Conservation (phyloP, 1,140 invertebrate species). For the Scaptomyza hsui region DNA sequence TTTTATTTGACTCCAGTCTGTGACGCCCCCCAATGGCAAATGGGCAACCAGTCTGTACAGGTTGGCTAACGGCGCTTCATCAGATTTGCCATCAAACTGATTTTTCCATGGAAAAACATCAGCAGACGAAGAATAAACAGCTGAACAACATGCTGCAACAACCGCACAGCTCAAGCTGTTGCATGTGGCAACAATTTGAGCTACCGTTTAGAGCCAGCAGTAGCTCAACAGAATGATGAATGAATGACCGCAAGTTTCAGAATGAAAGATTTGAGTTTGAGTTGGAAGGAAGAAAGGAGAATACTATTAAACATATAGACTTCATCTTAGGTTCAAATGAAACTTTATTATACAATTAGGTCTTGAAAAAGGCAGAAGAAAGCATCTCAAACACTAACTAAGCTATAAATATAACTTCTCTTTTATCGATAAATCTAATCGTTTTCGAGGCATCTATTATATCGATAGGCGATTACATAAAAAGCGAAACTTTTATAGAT, state of each 20-base stretch:
- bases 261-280: background rate
- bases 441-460: too few relatives aligned
- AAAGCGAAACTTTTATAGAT: too few relatives aligned
- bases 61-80: slow-evolving; percentile 68
- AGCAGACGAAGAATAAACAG: background rate
- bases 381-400: too few relatives aligned
- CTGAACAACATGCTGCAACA: background rate
- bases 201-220: slow-evolving; percentile 11
- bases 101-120: slow-evolving; percentile 50
- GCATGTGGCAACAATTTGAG: slow-evolving; percentile 7
- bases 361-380: too few relatives aligned
- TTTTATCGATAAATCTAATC: too few relatives aligned
- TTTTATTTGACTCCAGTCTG: slow-evolving; percentile 62
- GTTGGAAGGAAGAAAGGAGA: background rate
- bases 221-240: background rate
- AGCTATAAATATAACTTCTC: too few relatives aligned
- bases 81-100: slow-evolving; percentile 60
- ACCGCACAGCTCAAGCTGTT: too few relatives aligned
- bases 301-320: too few relatives aligned
- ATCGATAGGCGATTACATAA: too few relatives aligned
- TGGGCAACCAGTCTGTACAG: background rate
- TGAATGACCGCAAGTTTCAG: background rate
- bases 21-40: slow-evolving; percentile 49
- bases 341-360: too few relatives aligned
- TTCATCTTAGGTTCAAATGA: too few relatives aligned